phyloP scores from a whole-genome alignment of 2,113 vertebrate species.

The Anas platyrhynchos region DNA sequence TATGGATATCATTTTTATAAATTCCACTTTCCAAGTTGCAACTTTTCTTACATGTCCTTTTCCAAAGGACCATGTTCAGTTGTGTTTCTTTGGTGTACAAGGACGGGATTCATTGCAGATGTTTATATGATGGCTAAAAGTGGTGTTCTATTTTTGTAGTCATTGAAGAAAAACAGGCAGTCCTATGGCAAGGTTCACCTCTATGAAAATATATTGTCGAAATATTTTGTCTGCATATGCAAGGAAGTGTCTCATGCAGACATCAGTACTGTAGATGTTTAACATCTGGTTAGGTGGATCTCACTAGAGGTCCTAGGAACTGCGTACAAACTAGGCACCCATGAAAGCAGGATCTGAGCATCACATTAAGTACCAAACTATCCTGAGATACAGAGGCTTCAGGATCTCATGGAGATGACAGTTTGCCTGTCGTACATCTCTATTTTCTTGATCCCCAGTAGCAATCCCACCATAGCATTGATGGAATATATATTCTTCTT shows the following conservation, averaged over 20 bases:
- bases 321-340: background rate
- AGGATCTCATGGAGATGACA: background rate
- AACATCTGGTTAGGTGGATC: background rate
- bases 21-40: background rate
- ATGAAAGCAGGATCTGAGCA: background rate
- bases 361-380: background rate
- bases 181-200: background rate
- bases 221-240: background rate
- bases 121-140: background rate
- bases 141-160: rapidly evolving
- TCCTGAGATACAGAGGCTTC: background rate
- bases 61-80: background rate
- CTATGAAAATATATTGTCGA: background rate
- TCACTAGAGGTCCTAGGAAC: background rate
- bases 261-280: background rate
- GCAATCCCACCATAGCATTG: background rate
- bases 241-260: background rate
- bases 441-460: background rate
- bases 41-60: background rate
- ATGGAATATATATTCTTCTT: background rate
- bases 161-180: background rate
- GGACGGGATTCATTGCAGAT: background rate
- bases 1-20: background rate
- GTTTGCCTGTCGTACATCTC: background rate
- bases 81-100: background rate